These are phyloP conservation scores for Drosophila jambulina DNA, from an alignment of 1,140 invertebrate genomes.

Conservation along the genomic window DNA sequence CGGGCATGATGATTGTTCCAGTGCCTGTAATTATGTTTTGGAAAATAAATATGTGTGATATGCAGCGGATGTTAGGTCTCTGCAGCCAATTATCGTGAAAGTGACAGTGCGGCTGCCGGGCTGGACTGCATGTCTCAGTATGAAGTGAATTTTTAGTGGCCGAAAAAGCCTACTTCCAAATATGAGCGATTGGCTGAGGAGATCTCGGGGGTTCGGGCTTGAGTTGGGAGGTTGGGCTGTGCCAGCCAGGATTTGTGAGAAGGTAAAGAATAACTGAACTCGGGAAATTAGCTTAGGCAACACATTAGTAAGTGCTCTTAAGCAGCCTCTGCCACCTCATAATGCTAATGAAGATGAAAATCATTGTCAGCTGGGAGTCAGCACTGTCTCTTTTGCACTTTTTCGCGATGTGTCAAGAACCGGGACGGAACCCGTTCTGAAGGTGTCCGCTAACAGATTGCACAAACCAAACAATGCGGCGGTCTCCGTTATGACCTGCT, in stretches of 20 bases:
- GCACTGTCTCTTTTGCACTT: constrained; percentile 18
- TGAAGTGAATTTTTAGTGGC: constrained; percentile 21
- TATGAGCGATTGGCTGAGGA: constrained; percentile 31
- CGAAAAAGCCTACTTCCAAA: constrained; percentile 46
- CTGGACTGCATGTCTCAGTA: constrained; percentile 7
- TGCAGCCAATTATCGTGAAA: constrained; percentile 72
- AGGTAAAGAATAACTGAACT: neutral
- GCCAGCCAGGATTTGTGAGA: constrained; percentile 28
- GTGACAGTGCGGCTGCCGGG: constrained; percentile 40
- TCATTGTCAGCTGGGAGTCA: neutral
- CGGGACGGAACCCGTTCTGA: constrained; percentile 20
- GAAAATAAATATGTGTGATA: constrained; percentile 49
- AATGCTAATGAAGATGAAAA: constrained; percentile 4
- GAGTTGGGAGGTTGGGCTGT: constrained; percentile 10
- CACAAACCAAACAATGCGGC: constrained; percentile 61
- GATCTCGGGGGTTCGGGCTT: neutral
- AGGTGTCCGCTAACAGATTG: constrained; percentile 43
- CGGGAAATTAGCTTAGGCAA: neutral
- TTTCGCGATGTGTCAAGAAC: constrained; percentile 37
- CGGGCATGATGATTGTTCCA: constrained; percentile 15
- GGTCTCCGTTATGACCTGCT: constrained; percentile 65
- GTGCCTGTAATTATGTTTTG: constrained; percentile 54
- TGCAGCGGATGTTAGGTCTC: constrained; percentile 47
- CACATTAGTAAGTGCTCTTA: neutral
- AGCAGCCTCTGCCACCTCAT: neutral